phyloP scores from a whole-genome alignment of 2,888 invertebrate genomes.

The Caenorhabditis auriculariae region DNA sequence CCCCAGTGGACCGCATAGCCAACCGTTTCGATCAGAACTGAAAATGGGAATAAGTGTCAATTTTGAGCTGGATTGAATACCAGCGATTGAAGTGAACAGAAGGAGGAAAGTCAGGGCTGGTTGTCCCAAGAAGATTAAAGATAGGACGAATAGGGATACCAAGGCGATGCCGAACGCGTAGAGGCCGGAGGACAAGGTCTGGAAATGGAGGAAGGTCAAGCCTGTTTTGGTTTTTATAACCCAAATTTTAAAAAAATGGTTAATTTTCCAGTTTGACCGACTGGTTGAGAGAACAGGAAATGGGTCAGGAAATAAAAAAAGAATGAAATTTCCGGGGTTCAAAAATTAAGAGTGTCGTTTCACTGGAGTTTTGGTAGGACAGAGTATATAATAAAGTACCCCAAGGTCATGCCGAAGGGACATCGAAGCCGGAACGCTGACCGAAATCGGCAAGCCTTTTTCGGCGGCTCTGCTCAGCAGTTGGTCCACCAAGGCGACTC shows the following conservation, averaged over 20 bases:
- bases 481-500: slow-evolving; percentile 7
- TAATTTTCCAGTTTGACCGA: background rate
- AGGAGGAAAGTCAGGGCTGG: slow-evolving; percentile 44
- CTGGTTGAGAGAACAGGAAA: no score
- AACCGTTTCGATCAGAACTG: slow-evolving; percentile 42
- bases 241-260: background rate
- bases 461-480: slow-evolving; percentile 36
- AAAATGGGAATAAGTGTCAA: background rate
- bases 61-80: background rate
- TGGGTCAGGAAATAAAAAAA: no score
- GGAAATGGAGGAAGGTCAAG: slow-evolving; percentile 1
- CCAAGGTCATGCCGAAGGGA: slow-evolving; percentile 58
- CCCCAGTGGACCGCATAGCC: slow-evolving; percentile 45
- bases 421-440: slow-evolving; percentile 55
- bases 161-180: slow-evolving; percentile 38
- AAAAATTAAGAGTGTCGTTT: background rate
- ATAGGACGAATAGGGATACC: slow-evolving; percentile 29
- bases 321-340: no score
- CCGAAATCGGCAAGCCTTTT: slow-evolving; percentile 48
- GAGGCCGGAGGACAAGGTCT: slow-evolving; percentile 37
- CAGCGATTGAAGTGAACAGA: slow-evolving; percentile 33
- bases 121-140: slow-evolving; percentile 46
- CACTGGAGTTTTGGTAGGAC: no score
- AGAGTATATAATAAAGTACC: no score
- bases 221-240: background rate